Base-by-base conservation (phyloP, 2,888 invertebrate genomes). In the Physocephala rufipes region DNA sequence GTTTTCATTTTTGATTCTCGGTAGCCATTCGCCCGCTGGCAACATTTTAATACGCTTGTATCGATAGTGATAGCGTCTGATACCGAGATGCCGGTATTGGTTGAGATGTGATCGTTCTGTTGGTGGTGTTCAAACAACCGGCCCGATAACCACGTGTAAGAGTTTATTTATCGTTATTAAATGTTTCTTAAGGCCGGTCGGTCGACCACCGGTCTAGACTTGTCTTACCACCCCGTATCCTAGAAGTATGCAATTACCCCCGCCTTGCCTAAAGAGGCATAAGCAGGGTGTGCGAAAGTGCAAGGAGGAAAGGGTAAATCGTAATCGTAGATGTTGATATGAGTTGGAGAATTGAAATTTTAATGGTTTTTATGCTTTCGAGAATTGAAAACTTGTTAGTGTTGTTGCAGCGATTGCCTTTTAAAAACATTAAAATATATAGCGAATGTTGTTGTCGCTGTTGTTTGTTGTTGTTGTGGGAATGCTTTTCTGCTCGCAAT, bases 311-410 rank as follows among this genome's bases (percentile, higher is more conserved):
- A 30, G 30, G 16, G 55, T n/a, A n/a, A n/a, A n/a, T n/a, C 28
- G 55, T 19, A 43, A 66, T 55, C 66, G 43, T 1, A 9, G 36
- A 66, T 43, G 28, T 19, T 43, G 55, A 66, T 66, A 53, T 43
- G 55, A 66, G 16, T 45, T 1, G 26, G 26, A 16, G 63, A 7
- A 43, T 63, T 63, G 24, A 16, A 45, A 9, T 47, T 63, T 16
- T 24, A 63, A 63, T 63, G 21, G 16, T 26, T 26, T 24, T 9
- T 45, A 26, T 24, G 21, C 4, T 24, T 26, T 1, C 55, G 67
- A 67, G 73, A 71, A 73, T 62, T 70, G 69, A 63, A 51, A 67
- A 58, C 62, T 70, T 61, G 73, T 72, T 71, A 66, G n/a, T n/a
- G n/a, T n/a, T n/a, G n/a, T n/a, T n/a, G n/a, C n/a, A n/a, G 74